Percentiles rank a stretch among this genome's conserved stretches.
These are phyloP conservation scores for Protobothrops mucrosquamatus DNA, from an alignment of 2,113 vertebrate species.

Conservation along the genomic window DNA sequence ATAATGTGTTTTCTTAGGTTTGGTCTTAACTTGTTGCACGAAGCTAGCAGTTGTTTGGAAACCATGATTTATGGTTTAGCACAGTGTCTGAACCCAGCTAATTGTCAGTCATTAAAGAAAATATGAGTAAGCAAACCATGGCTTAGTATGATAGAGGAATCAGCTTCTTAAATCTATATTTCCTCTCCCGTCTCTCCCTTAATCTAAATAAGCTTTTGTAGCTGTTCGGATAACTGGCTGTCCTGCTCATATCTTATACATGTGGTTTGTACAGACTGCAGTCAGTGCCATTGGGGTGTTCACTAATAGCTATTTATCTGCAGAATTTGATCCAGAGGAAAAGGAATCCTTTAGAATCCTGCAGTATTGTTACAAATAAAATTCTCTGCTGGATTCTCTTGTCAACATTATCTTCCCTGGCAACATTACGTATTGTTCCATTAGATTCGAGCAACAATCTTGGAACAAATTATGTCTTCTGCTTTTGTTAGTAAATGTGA, in stretches of 20 bases:
- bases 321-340: not conserved
- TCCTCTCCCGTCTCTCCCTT: not conserved
- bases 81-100: not conserved
- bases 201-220: not conserved
- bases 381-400: not conserved
- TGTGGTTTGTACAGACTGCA: not conserved
- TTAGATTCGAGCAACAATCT: not conserved
- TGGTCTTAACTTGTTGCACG: not conserved
- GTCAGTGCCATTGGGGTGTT: not conserved
- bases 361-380: not conserved
- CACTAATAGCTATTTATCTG: not conserved
- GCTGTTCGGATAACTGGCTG: not conserved
- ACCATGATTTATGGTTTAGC: not conserved
- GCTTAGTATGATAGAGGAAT: not conserved
- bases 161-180: not conserved
- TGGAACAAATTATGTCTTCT: not conserved
- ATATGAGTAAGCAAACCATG: not conserved
- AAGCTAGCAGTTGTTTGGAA: not conserved
- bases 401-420: not conserved
- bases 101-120: not conserved
- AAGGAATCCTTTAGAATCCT: not conserved
- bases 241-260: not conserved
- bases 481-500: not conserved
- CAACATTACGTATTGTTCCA: not conserved
- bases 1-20: not conserved